phyloP scores from a whole-genome alignment of 64 coral and sea anemone species.

The Pachyseris speciosa region DNA sequence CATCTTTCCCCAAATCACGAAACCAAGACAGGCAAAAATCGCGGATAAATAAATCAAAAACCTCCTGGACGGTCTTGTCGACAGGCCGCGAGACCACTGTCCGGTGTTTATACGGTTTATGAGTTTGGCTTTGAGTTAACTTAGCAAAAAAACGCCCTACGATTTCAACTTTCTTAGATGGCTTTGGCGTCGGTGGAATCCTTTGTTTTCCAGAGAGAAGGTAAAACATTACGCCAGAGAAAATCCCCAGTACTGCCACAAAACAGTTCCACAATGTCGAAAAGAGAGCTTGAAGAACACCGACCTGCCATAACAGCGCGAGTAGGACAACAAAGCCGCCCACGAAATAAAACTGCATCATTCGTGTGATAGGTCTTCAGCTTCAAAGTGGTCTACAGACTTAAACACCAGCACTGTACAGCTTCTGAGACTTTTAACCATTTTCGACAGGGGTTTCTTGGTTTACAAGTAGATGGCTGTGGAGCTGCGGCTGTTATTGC shows the following conservation, averaged over 20 bases:
- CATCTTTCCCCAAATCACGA: constrained; percentile 88
- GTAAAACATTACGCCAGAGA: constrained; percentile 75
- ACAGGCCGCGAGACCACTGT: constrained; percentile 89
- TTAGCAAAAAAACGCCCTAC: constrained; percentile 74
- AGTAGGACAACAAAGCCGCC: constrained; percentile 1
- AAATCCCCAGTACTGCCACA: constrained; percentile 72
- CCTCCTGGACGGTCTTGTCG: constrained; percentile 95
- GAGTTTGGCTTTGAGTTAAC: constrained; percentile 62
- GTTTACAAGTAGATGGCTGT: not conserved
- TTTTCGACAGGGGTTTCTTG: not conserved
- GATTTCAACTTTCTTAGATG: constrained; percentile 48
- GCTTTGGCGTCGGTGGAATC: constrained; percentile 69
- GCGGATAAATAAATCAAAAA: constrained; percentile 95
- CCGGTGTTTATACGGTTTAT: constrained; percentile 84
- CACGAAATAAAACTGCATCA: constrained; percentile 65
- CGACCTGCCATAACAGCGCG: constrained; percentile 81
- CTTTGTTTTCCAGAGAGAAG: constrained; percentile 82
- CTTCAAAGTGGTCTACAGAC: not conserved
- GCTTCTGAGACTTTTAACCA: not conserved
- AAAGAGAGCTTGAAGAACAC: constrained; percentile 71
- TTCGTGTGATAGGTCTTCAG: not conserved
- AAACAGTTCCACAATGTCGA: constrained; percentile 68
- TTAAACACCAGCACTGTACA: not conserved
- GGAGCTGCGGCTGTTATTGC: not conserved
- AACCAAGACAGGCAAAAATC: constrained; percentile 99